A percentile compares a stretch with the other conserved stretches of the same genome.
Conservation (phyloP, 2,113 vertebrate genomes). For the Ceyx cyanopectus region DNA sequence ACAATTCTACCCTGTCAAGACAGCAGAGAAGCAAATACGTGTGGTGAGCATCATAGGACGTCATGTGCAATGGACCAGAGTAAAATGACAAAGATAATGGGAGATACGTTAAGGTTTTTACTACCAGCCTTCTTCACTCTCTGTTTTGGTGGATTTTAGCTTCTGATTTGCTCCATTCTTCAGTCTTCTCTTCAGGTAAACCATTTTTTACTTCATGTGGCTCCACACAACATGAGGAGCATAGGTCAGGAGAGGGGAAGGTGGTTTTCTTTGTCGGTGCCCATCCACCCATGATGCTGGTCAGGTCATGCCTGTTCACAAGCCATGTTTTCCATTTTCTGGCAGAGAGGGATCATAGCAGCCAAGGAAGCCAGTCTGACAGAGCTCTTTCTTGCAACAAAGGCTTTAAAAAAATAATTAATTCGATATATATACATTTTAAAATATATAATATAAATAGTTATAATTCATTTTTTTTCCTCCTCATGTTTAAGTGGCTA, state of each 20-base stretch:
- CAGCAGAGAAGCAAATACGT: not conserved
- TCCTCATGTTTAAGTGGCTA: not conserved
- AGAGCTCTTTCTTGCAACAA: not conserved
- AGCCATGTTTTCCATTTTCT: not conserved
- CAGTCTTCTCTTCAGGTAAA: not conserved
- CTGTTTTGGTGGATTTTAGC: fast-evolving
- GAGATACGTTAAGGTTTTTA: not conserved
- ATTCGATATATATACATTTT: too few species aligned
- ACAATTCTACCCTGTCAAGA: not conserved
- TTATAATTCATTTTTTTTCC: not conserved
- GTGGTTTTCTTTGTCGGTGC: not conserved
- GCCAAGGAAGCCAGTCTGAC: not conserved
- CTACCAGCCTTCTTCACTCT: not conserved
- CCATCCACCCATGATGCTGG: fast-evolving
- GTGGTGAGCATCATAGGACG: not conserved
- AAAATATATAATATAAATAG: too few species aligned
- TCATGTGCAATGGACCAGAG: not conserved
- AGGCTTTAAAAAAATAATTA: not conserved
- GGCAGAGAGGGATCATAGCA: not conserved
- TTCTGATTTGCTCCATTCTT: not conserved
- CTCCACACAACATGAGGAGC: fast-evolving
- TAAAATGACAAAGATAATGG: not conserved
- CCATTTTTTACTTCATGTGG: not conserved
- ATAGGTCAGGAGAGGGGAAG: not conserved
- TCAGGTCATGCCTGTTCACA: not conserved